Conservation (phyloP, 2,888 invertebrate species). For the Plutella xylostella region DNA sequence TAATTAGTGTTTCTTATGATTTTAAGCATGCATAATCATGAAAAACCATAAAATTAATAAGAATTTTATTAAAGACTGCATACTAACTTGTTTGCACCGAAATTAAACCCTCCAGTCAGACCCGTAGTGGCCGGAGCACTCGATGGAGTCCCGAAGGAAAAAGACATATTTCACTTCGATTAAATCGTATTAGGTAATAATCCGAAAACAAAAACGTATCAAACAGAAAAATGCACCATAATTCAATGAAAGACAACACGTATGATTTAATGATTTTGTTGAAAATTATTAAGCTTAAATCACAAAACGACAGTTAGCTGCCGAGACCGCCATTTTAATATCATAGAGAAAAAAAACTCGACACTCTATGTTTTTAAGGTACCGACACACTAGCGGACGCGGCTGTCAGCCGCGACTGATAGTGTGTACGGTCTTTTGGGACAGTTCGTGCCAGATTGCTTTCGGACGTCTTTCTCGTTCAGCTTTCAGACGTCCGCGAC, state of each 20-base stretch:
- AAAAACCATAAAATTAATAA: not conserved
- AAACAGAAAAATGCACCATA: not conserved
- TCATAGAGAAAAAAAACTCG: too few relatives aligned
- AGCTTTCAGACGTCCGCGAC: too few relatives aligned
- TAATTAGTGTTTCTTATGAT: not conserved
- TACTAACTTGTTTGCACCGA: conserved; percentile 59
- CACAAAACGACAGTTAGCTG: too few relatives aligned
- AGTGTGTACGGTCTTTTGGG: too few relatives aligned
- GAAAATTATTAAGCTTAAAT: not conserved
- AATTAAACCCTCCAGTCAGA: conserved; percentile 49
- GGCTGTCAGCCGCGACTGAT: too few relatives aligned
- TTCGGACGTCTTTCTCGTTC: too few relatives aligned
- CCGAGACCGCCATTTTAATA: too few relatives aligned
- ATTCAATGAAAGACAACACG: not conserved
- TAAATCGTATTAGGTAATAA: not conserved
- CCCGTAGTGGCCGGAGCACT: conserved; percentile 57
- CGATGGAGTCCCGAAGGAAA: conserved; percentile 58
- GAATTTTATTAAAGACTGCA: not conserved
- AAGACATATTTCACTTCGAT: conserved; percentile 38
- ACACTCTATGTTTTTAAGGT: too few relatives aligned
- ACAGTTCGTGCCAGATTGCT: too few relatives aligned
- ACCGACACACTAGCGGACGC: too few relatives aligned
- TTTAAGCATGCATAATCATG: not conserved
- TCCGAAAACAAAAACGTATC: not conserved
- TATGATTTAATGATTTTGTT: too few relatives aligned